phyloP scores from a whole-genome alignment of 2,113 vertebrate genomes.

The Thermophis baileyi region DNA sequence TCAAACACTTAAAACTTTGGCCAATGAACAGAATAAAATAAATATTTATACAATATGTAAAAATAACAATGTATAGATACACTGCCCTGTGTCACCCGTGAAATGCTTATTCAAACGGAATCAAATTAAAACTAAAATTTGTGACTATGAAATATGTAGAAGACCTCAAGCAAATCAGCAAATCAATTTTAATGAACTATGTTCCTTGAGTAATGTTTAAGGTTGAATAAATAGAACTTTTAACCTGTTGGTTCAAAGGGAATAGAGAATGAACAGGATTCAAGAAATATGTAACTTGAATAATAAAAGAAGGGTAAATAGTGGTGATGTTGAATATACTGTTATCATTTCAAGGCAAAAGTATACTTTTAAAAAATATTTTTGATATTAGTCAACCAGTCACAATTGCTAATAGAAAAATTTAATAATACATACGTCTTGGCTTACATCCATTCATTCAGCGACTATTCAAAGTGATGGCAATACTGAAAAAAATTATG shows the following conservation, averaged over 20 bases:
- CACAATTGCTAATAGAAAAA: background rate
- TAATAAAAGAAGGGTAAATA: background rate
- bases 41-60: background rate
- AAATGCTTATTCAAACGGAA: background rate
- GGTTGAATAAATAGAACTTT: background rate
- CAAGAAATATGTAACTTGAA: background rate
- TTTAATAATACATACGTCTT: background rate
- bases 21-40: background rate
- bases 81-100: background rate
- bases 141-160: too few relatives aligned
- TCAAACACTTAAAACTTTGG: background rate
- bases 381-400: background rate
- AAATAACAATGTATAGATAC: background rate
- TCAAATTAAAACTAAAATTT: background rate
- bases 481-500: background rate
- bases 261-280: background rate
- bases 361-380: background rate
- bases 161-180: background rate
- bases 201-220: background rate
- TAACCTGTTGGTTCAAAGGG: background rate
- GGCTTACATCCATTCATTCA: background rate
- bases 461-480: background rate
- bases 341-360: background rate
- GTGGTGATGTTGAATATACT: background rate
- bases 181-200: background rate